These are phyloP conservation scores for Eueremaeus valkanovi DNA, from an alignment of 2,888 invertebrate genomes.

Conservation along the genomic window DNA sequence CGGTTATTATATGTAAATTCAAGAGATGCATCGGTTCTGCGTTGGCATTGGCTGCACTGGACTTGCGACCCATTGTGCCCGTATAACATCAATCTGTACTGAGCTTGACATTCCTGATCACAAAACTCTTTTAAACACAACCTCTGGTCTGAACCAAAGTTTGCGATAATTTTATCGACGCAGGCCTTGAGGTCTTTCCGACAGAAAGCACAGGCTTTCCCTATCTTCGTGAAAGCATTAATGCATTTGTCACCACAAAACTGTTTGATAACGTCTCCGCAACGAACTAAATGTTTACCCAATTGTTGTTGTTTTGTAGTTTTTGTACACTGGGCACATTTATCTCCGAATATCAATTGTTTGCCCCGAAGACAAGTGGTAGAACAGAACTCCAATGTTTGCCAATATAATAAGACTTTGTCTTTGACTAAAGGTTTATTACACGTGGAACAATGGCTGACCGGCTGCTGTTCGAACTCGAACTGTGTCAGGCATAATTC, in stretches of 20 bases:
- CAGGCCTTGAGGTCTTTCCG: constrained; percentile 65
- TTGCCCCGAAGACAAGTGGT: constrained; percentile 77
- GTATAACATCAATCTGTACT: constrained; percentile 29
- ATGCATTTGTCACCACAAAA: constrained; percentile 83
- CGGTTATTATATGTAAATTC: constrained; percentile 65
- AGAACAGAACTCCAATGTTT: constrained; percentile 89
- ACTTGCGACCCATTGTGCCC: neutral
- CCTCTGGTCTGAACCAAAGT: neutral
- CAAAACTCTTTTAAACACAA: constrained; percentile 35
- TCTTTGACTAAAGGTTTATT: constrained; percentile 6
- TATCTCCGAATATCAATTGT: constrained; percentile 68
- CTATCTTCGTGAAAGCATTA: constrained; percentile 79
- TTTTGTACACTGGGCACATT: constrained; percentile 75
- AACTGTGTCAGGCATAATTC: constrained; percentile 33
- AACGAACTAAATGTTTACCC: constrained; percentile 87
- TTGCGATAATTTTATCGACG: constrained; percentile 3
- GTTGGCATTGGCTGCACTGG: constrained; percentile 22
- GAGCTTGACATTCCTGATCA: constrained; percentile 23
- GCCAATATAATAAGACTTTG: constrained; percentile 60
- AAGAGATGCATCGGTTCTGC: constrained; percentile 5
- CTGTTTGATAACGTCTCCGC: constrained; percentile 85
- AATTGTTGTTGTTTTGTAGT: constrained; percentile 71
- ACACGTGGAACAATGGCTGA: constrained; percentile 30
- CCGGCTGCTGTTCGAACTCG: constrained; percentile 24
- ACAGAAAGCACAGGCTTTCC: constrained; percentile 88